Evolutionary conservation across 35 echinoderm and acorn worm species (phyloP).

Genomic region (Heliocidaris erythrogramma): DNA sequence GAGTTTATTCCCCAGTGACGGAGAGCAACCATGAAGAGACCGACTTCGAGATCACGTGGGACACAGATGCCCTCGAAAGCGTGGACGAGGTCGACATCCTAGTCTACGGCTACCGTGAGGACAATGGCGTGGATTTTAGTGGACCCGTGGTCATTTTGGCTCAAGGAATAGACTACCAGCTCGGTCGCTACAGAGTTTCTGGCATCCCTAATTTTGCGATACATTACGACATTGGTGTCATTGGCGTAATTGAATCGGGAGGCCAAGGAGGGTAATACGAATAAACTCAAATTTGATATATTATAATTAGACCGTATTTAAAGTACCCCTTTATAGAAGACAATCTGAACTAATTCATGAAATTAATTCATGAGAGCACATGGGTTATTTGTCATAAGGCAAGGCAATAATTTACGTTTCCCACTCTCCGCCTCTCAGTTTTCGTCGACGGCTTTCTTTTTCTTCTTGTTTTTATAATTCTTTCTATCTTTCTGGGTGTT

Average conservation of each 20-base stretch:
- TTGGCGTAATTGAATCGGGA: background rate
- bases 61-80: background rate
- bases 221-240: conserved; percentile 14
- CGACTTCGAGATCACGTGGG: conserved; percentile 5
- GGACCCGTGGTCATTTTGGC: background rate
- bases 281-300: too few relatives aligned
- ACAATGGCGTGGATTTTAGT: background rate
- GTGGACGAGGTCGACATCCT: conserved; percentile 18
- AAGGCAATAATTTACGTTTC: too few relatives aligned
- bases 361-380: too few relatives aligned
- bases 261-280: background rate
- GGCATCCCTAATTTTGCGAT: background rate
- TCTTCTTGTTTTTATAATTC: too few relatives aligned
- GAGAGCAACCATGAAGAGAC: background rate
- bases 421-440: too few relatives aligned
- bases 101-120: background rate
- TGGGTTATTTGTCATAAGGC: too few relatives aligned
- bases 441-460: too few relatives aligned
- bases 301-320: too few relatives aligned
- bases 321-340: too few relatives aligned
- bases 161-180: background rate
- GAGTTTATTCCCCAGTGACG: background rate
- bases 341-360: too few relatives aligned
- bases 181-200: background rate
- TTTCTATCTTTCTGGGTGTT: too few relatives aligned